phyloP scores from a whole-genome alignment of 2,888 invertebrate species.

The Sclerodermus sp. region DNA sequence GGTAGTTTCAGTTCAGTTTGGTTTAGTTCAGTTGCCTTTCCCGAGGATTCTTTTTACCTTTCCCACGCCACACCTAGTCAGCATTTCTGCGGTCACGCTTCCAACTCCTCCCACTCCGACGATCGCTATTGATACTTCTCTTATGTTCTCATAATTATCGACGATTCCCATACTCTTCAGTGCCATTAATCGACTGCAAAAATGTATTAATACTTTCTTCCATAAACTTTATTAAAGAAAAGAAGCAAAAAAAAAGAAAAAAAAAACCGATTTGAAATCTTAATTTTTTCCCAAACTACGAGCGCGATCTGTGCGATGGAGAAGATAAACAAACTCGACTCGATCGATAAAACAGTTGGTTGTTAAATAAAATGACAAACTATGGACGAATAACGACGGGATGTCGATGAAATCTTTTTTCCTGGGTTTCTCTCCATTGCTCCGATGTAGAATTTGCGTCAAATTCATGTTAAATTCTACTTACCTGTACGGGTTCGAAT shows the following conservation, averaged over 20 bases:
- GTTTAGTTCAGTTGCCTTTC: too few species aligned
- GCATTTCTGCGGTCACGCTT: slow-evolving; percentile 99
- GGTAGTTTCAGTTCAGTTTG: too few species aligned
- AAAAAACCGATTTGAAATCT: too few species aligned
- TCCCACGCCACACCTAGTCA: slow-evolving; percentile 97
- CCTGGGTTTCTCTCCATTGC: neutral
- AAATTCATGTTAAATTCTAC: neutral
- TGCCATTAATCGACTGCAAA: slow-evolving; percentile 92
- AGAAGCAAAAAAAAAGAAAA: neutral
- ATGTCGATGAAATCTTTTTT: too few species aligned
- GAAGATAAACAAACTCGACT: neutral
- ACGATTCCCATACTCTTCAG: slow-evolving; percentile 99
- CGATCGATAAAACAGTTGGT: neutral
- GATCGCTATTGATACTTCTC: slow-evolving; percentile 86
- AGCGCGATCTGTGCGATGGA: neutral
- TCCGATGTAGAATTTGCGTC: neutral
- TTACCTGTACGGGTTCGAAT: slow-evolving; percentile 97
- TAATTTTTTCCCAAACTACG: too few species aligned
- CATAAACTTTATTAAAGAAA: too few species aligned
- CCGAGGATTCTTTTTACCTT: slow-evolving; percentile 66
- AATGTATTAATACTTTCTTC: slow-evolving; percentile 15
- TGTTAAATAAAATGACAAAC: neutral
- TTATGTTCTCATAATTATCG: slow-evolving; percentile 91
- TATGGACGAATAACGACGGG: neutral
- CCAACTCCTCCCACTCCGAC: slow-evolving; percentile 99